A percentile compares a stretch with the other conserved stretches of the same genome.
Evolutionary conservation across 2,888 invertebrate species (phyloP).

Genomic region (Lutraria lutraria): DNA sequence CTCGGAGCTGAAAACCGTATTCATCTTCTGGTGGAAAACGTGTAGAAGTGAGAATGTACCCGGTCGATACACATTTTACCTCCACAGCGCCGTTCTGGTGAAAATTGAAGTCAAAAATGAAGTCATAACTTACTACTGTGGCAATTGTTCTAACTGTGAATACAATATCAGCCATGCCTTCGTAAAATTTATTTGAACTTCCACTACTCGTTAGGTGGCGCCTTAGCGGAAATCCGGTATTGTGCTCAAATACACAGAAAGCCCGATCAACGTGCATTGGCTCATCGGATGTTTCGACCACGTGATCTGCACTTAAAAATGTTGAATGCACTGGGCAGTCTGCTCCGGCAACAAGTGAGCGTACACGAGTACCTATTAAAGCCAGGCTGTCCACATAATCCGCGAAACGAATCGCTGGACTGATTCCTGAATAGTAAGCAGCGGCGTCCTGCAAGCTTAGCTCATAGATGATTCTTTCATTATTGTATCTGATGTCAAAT

Average conservation of each 20-base stretch:
- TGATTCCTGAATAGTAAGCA: slow-evolving; percentile 79
- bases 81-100: slow-evolving; percentile 81
- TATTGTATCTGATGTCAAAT: slow-evolving; percentile 77
- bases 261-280: slow-evolving; percentile 60
- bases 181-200: slow-evolving; percentile 72
- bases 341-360: slow-evolving; percentile 78
- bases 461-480: slow-evolving; percentile 83
- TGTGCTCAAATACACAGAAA: slow-evolving; percentile 82
- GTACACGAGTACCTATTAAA: slow-evolving; percentile 73
- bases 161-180: slow-evolving; percentile 77
- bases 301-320: slow-evolving; percentile 71
- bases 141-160: slow-evolving; percentile 77
- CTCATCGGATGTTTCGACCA: slow-evolving; percentile 58
- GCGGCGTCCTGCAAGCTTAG: slow-evolving; percentile 81
- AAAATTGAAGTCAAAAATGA: slow-evolving; percentile 82
- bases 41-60: slow-evolving; percentile 78
- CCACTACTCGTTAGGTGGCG: slow-evolving; percentile 72
- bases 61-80: slow-evolving; percentile 76
- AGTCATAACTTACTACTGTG: slow-evolving; percentile 82
- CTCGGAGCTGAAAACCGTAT: slow-evolving; percentile 76
- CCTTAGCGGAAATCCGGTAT: slow-evolving; percentile 79
- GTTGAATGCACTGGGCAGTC: slow-evolving; percentile 82
- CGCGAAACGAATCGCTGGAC: slow-evolving; percentile 71
- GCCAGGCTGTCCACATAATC: slow-evolving; percentile 78
- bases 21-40: slow-evolving; percentile 58